These are phyloP conservation scores for Dicyrtoma fusca DNA, from an alignment of 2,888 invertebrate genomes.

Conservation along the genomic window DNA sequence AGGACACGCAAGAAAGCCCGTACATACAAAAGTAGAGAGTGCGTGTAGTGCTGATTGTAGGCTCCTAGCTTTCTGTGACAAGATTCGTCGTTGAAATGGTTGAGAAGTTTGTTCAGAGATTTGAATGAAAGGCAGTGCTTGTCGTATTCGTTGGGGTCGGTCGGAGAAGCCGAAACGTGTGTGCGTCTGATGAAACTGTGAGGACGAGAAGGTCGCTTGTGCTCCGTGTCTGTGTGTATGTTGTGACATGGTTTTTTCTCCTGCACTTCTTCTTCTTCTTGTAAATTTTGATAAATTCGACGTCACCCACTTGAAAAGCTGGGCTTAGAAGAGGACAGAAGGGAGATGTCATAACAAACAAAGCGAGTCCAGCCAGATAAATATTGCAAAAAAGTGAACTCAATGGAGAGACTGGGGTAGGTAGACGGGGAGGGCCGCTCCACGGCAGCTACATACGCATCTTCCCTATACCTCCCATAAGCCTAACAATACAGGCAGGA, in stretches of 20 bases:
- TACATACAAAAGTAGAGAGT: too few relatives aligned
- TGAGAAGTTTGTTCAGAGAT: too few relatives aligned
- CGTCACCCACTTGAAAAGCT: conserved; percentile 56
- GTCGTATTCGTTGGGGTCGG: too few relatives aligned
- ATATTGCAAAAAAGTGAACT: conserved; percentile 56
- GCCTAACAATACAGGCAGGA: too few relatives aligned
- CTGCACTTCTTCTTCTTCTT: conserved; percentile 10
- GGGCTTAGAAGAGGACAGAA: conserved; percentile 41
- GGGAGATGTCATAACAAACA: conserved; percentile 54
- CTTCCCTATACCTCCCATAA: too few relatives aligned
- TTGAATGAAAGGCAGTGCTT: too few relatives aligned
- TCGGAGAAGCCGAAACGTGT: conserved; percentile 18
- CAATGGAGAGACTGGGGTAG: conserved; percentile 27
- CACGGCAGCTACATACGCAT: too few relatives aligned
- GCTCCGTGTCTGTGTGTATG: conserved; percentile 12
- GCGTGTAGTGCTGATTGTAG: too few relatives aligned
- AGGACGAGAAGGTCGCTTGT: not conserved
- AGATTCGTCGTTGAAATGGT: too few relatives aligned
- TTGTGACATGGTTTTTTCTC: conserved; percentile 39
- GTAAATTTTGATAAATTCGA: conserved; percentile 56
- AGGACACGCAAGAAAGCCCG: too few relatives aligned
- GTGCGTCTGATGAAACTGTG: not conserved
- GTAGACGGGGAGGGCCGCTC: not conserved
- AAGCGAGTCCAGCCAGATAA: conserved; percentile 52
- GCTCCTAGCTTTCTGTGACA: too few relatives aligned